Evolutionary conservation across 2,113 vertebrate genomes (phyloP).

Genomic region (Neofelis nebulosa): DNA sequence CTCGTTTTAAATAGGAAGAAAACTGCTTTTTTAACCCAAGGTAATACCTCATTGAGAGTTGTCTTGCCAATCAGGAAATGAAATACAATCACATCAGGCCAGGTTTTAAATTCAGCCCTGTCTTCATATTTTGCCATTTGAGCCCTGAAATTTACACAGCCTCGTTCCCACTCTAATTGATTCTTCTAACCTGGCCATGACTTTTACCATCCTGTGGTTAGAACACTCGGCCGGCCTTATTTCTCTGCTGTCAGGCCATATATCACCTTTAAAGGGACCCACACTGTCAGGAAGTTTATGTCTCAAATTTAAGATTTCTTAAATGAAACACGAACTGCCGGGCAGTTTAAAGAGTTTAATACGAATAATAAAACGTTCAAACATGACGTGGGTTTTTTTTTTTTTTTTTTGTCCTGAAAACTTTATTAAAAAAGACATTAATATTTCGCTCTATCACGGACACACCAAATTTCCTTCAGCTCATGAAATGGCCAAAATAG

Average conservation of each 20-base stretch:
- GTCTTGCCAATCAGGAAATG: conserved; percentile 81
- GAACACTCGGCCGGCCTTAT: conserved; percentile 66
- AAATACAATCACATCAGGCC: conserved; percentile 78
- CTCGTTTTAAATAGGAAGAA: conserved; percentile 76
- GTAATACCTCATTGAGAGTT: conserved; percentile 80
- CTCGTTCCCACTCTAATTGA: conserved; percentile 83
- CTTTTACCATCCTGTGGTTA: conserved; percentile 75
- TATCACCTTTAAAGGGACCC: conserved; percentile 73
- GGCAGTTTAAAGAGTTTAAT: conserved; percentile 54
- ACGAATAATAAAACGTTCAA: conserved; percentile 59
- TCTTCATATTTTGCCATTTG: conserved; percentile 78
- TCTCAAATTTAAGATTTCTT: conserved; percentile 76
- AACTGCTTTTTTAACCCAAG: conserved; percentile 62
- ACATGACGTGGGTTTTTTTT: background rate
- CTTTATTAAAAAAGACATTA: conserved; percentile 48
- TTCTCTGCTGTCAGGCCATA: conserved; percentile 68
- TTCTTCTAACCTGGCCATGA: conserved; percentile 82
- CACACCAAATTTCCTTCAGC: conserved; percentile 24
- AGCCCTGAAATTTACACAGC: conserved; percentile 85
- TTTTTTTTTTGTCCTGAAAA: conserved; percentile 32
- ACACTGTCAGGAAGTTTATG: conserved; percentile 69
- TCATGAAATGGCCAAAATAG: background rate
- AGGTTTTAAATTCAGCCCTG: conserved; percentile 80
- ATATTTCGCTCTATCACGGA: background rate
- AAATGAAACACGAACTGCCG: conserved; percentile 66